Base-by-base conservation (phyloP, 1,140 invertebrate species). In the Habropoda laboriosa region DNA sequence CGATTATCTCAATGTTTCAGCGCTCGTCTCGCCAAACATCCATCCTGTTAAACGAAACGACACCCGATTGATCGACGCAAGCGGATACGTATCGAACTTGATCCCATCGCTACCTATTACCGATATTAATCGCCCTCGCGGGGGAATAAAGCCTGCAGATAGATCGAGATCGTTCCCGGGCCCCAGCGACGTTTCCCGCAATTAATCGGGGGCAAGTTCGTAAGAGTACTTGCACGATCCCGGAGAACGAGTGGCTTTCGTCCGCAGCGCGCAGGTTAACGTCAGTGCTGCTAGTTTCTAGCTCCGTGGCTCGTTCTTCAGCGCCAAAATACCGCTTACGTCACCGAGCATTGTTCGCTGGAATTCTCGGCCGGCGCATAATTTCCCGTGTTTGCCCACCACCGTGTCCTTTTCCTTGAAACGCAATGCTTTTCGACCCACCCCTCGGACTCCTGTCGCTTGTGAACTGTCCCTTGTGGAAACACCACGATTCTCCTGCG, bases 321-420 rank as follows among this genome's bases (percentile, higher is more conserved):
- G 53, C 57, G n/a, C 57, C 72, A 57, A 85, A 85, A 85, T 85
- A 85, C 78, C 82, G 72, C 82, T 85, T 72, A 84, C 72, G 82
- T 83, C 82, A 77, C 71, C 51, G 55, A 55, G 60, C 73, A 85
- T 85, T 84, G 83, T 85, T 84, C 72, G 16, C 72, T 24, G 78
- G 77, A 84, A 83, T 85, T 84, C 83, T 83, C 71, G 82, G 27
- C 53, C 53, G 67, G 55, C 67, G 81, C 77, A 83, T 85, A 85
- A 85, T 85, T 85, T 72, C 72, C 66, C 72, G 45, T 80, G 78
- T 85, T 84, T 80, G 71, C 73, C 58, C 47, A 38, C 70, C 55
- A 66, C 27, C 67, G 63, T 51, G 57, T 80, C 81, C 77, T 53
- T 55, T 47, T 58, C 42, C 67, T 45, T 35, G 21, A 21, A 30